These are phyloP conservation scores for Calliopsis andreniformis DNA, from an alignment of 1,140 invertebrate genomes.

Conservation along the genomic window DNA sequence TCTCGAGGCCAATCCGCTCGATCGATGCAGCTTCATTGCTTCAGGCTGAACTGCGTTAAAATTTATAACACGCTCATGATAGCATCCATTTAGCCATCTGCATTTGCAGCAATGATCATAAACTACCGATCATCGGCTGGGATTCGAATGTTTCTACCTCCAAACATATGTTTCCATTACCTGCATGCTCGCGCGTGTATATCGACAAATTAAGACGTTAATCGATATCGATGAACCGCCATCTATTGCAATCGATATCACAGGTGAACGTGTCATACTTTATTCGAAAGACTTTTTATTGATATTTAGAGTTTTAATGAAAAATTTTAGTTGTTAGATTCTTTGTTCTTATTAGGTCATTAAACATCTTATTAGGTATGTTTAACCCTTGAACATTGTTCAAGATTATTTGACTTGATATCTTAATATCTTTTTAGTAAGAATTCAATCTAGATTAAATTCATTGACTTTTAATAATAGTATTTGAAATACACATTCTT, in stretches of 20 bases:
- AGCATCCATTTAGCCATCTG: constrained; percentile 2
- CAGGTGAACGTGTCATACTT: not conserved
- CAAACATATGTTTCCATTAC: constrained; percentile 32
- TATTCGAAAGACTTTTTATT: not conserved
- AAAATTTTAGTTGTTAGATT: no score
- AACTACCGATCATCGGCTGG: constrained; percentile 28
- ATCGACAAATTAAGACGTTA: constrained; percentile 24
- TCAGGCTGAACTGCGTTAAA: not conserved
- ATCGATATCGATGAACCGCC: constrained; percentile 31
- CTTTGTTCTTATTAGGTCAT: no score
- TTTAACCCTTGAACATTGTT: no score
- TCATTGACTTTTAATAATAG: no score
- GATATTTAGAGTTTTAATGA: not conserved
- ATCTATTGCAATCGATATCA: not conserved
- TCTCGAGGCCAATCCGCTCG: not conserved
- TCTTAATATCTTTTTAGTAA: no score
- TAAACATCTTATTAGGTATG: no score
- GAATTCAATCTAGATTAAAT: no score
- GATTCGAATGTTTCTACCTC: not conserved
- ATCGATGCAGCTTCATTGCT: not conserved
- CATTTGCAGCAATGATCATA: constrained; percentile 21
- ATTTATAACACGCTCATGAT: constrained; percentile 3
- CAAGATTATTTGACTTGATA: no score
- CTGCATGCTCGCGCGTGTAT: not conserved
- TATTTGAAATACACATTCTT: no score